phyloP scores from a whole-genome alignment of 2,113 vertebrate species.

The Rousettus leschenaultii region DNA sequence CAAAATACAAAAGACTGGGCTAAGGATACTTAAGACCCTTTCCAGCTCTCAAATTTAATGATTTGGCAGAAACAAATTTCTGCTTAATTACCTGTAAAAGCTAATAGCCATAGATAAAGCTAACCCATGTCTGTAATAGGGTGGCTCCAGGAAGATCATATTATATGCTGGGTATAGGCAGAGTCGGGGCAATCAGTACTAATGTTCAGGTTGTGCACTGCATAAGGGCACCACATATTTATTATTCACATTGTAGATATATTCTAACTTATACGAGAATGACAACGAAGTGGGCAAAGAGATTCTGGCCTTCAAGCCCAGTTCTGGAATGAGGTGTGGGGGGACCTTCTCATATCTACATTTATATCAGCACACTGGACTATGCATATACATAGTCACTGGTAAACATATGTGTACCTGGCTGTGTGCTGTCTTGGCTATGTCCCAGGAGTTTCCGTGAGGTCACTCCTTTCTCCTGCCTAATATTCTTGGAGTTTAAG shows the following conservation, averaged over 20 bases:
- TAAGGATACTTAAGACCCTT: not conserved
- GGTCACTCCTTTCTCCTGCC: not conserved
- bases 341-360: not conserved
- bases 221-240: not conserved
- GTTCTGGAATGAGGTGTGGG: not conserved
- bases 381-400: not conserved
- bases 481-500: not conserved
- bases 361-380: not conserved
- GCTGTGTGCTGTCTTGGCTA: not conserved
- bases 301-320: not conserved
- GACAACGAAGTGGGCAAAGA: not conserved
- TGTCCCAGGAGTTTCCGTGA: not conserved
- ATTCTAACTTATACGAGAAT: not conserved
- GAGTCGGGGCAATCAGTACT: not conserved
- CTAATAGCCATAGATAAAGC: not conserved
- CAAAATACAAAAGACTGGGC: not conserved
- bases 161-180: not conserved
- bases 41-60: slow-evolving; percentile 12
- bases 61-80: not conserved
- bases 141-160: not conserved
- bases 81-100: not conserved
- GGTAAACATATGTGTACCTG: not conserved
- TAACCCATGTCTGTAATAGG: not conserved
- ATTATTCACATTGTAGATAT: not conserved
- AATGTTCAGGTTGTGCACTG: not conserved